Base-by-base conservation (phyloP, 2,113 vertebrate species). In the Sinocyclocheilus maitianheensis region DNA sequence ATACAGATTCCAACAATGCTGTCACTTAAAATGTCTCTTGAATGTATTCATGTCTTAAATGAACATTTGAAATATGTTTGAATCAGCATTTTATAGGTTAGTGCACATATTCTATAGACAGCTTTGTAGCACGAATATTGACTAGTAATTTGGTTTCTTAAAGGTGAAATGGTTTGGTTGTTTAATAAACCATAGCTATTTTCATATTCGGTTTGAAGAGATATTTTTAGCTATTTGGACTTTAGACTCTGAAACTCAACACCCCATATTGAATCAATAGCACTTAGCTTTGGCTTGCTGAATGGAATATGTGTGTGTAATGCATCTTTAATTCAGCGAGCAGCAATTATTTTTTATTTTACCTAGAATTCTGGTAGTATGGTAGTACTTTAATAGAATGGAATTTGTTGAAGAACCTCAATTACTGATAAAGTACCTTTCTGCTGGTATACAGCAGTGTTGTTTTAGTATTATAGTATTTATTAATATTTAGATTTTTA, bases 11-110 rank as follows among this genome's bases (percentile, higher is more conserved):
- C 76, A 53, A 37, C 3, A 75, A 86, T 13, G 30, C 63, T 11
- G 37, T 67, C 79, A 81, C 79, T 34, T 53, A 67, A 71, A 71
- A 71, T 82, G 81, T 34, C 40, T 81, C 60, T 20, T 67, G 55
- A 30, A 62, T 43, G 16, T 51, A 81, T 81, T 43, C 22, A 43
- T 43, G 55, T 43, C 34, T 46, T 40, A 37, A 3, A 20, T 37
- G 11, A 40, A 40, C 34, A 43, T 60, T 63, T 80, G 3, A 51
- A 77, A 53, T 74, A 18, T 58, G 26, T 77, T 76, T 53, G 3
- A 16, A 53, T 5, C 1, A 53, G 9, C 51, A 24, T 75, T 75
- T 11, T 48, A 48, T 46, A 7, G 43, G 5, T 75, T 26, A 65
- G 63, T 26, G n/a, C 13, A 65, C n/a, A 13, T 63, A 16, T 53